These are phyloP conservation scores for Capitulum mitella DNA, from an alignment of 2,888 invertebrate species.

Conservation along the genomic window DNA sequence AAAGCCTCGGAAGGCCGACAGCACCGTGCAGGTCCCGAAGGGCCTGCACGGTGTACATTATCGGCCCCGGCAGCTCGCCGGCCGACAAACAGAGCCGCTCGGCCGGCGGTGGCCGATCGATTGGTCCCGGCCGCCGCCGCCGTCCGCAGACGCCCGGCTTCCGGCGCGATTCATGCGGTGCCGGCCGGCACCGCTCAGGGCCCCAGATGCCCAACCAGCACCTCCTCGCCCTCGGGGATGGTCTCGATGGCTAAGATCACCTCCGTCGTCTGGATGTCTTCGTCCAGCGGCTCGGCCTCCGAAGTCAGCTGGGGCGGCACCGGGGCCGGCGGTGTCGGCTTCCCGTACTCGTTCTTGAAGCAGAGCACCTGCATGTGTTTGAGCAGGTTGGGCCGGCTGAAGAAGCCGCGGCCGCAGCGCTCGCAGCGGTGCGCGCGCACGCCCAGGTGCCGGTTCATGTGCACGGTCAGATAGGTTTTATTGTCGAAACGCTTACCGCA, in stretches of 20 bases:
- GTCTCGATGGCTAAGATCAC: slow-evolving; percentile 6
- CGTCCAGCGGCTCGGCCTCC: not conserved
- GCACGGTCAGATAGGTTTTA: not conserved
- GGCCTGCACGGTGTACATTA: no score
- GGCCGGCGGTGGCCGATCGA: not conserved
- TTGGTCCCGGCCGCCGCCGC: not conserved
- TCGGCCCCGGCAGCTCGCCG: no score
- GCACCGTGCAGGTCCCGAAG: no score
- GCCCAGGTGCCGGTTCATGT: slow-evolving; percentile 15
- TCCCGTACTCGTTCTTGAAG: not conserved
- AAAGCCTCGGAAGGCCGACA: no score
- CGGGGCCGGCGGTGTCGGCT: not conserved
- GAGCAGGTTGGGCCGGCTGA: slow-evolving; percentile 11
- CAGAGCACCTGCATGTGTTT: slow-evolving; percentile 20
- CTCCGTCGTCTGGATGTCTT: not conserved
- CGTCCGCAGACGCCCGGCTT: not conserved
- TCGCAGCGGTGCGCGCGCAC: slow-evolving; percentile 15
- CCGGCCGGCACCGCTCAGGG: not conserved
- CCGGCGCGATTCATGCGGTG: no score
- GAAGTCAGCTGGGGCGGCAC: not conserved
- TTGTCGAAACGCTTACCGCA: slow-evolving; percentile 22
- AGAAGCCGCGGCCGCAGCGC: slow-evolving; percentile 16
- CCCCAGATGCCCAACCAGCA: not conserved
- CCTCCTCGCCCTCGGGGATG: not conserved
- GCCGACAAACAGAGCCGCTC: no score